phyloP scores from a whole-genome alignment of 2,797 vertebrate genomes.

The Cuniculus paca region DNA sequence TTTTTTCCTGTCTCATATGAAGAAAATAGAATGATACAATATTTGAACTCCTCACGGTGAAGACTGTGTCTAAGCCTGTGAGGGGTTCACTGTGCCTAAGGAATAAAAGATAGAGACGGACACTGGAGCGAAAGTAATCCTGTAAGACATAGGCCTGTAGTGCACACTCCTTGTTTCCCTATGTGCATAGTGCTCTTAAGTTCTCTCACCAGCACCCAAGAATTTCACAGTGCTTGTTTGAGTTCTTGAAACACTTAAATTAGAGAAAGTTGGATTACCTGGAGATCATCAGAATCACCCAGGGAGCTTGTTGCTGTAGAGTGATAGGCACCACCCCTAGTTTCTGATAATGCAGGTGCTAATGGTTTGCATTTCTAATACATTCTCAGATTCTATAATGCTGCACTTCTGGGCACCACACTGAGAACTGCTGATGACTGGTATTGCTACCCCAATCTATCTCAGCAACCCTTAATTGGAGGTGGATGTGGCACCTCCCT shows the following conservation, averaged over 20 bases:
- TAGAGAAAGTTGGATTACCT: background rate
- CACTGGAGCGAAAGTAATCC: fast-evolving
- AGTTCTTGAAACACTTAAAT: background rate
- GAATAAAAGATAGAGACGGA: background rate
- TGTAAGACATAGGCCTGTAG: too few species aligned
- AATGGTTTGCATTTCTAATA: background rate
- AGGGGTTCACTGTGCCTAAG: fast-evolving
- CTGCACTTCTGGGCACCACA: background rate
- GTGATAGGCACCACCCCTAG: fast-evolving
- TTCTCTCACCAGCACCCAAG: background rate
- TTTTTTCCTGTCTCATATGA: background rate
- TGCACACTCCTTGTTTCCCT: background rate
- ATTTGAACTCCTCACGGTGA: background rate
- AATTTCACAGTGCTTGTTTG: background rate
- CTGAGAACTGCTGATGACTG: background rate
- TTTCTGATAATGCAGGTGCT: background rate
- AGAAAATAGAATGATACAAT: background rate
- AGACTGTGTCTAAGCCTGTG: background rate
- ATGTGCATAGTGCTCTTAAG: background rate
- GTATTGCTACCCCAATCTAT: background rate
- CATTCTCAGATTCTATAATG: background rate
- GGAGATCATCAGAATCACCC: background rate
- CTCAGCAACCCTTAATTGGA: background rate
- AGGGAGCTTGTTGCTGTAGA: background rate
- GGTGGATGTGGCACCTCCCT: background rate